Base-by-base conservation (phyloP, 37 sponge, comb jelly and placozoan genomes). In the Lycopodina hypogea region DNA sequence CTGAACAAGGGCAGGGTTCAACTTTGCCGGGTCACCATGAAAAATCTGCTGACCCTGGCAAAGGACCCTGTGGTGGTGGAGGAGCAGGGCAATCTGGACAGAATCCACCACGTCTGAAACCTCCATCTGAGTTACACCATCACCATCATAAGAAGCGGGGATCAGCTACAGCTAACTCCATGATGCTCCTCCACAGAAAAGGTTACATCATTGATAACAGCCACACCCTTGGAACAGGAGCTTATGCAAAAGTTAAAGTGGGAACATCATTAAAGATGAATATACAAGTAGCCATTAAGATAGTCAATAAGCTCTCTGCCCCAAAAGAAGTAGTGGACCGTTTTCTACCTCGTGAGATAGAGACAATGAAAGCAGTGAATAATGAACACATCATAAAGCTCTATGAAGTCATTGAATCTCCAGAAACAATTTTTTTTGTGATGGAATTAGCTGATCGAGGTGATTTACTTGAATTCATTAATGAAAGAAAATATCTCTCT, bases 381-480 rank as follows among this genome's bases (percentile, higher is more conserved):
- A 88, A 92, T 58, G 81, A 87, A 7, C 86, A 86, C 69, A 82
- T 91, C 19, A 78, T 97, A 29, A 61, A 83, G 40, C 71, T 93
- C 66, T 63, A 81, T 73, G 95, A 94, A 21, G 92, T 97, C 11
- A 69, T 97, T 26, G 78, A 79, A 50, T 91, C 94, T 0, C 87
- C 89, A 1, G 81, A 87, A 17, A 59, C 87, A 48, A 68, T 92
- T 26, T 97, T 81, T 69, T 56, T 97, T 37, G 77, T 97, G 19
- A 92, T 97, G 93, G 93, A 97, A 42, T 69, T 92, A 61, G 98
- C 95, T 4, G 93, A 92, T 51, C 78, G 83, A 11, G 96, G 96
- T 40, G 96, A 96, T 77, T 84, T 96, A 14, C 89, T 96, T 48
- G 96, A 96, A 35, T 96, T 77, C 80, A 92, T 96, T 72, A 95